A percentile compares a stretch with the other conserved stretches of the same genome.
Conservation (phyloP, 2,113 vertebrate species). For the Natator depressus region DNA sequence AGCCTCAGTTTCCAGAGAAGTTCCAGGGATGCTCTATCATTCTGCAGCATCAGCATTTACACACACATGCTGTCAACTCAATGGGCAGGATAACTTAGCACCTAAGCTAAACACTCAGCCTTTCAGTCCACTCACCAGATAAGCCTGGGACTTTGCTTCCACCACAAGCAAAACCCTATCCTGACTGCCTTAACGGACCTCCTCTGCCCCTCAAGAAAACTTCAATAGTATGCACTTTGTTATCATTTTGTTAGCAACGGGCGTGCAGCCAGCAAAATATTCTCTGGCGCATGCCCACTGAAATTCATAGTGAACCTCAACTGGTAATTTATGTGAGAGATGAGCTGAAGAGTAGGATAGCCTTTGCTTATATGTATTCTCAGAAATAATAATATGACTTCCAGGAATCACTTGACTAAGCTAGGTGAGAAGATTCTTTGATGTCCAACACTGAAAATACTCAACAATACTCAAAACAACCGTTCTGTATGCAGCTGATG, state of each 20-base stretch:
- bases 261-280: not conserved
- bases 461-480: not conserved
- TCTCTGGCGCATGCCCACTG: not conserved
- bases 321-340: not conserved
- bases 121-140: not conserved
- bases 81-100: not conserved
- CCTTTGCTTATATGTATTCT: not conserved
- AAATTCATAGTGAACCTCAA: not conserved
- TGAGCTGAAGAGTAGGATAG: not conserved
- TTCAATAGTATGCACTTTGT: not conserved
- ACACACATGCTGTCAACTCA: not conserved
- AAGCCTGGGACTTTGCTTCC: not conserved
- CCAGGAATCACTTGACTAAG: not conserved
- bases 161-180: not conserved
- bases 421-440: not conserved
- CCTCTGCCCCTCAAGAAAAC: not conserved
- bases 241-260: not conserved
- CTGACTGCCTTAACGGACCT: not conserved
- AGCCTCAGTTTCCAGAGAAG: not conserved
- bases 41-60: not conserved
- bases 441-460: not conserved
- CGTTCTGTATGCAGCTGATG: not conserved
- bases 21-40: not conserved
- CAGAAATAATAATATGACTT: not conserved
- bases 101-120: not conserved